phyloP scores from a whole-genome alignment of 2,113 vertebrate genomes.

The Phyllopteryx taeniolatus region DNA sequence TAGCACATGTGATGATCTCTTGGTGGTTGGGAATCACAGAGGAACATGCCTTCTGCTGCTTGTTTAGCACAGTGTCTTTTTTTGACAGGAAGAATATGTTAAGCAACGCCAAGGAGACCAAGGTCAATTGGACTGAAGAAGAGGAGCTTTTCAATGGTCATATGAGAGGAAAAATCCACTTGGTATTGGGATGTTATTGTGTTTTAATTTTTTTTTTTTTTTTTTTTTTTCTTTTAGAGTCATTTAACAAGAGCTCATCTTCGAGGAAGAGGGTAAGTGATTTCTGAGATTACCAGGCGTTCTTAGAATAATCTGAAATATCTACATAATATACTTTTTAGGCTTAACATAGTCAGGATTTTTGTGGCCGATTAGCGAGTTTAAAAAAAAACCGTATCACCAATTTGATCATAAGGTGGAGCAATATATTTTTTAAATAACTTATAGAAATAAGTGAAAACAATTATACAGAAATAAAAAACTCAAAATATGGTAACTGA shows the following conservation, averaged over 20 bases:
- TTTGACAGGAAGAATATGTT: slow-evolving; percentile 42
- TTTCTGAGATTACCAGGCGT: neutral
- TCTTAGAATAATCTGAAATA: neutral
- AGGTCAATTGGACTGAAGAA: slow-evolving; percentile 63
- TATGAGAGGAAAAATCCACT: neutral
- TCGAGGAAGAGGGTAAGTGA: slow-evolving; percentile 46
- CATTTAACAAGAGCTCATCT: slow-evolving; percentile 2
- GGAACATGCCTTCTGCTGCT: neutral
- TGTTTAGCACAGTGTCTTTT: neutral
- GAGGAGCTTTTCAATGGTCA: slow-evolving; percentile 26
- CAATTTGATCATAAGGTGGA: too few relatives aligned
- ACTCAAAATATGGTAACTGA: too few relatives aligned
- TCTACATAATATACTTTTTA: too few relatives aligned
- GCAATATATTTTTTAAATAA: too few relatives aligned
- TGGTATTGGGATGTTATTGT: neutral
- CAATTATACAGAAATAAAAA: too few relatives aligned
- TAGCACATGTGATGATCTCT: neutral
- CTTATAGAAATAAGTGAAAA: too few relatives aligned
- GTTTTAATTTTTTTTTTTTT: neutral
- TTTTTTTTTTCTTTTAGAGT: slow-evolving; percentile 12
- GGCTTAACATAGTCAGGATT: too few relatives aligned
- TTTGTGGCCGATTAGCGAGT: too few relatives aligned
- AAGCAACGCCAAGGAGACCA: slow-evolving; percentile 36
- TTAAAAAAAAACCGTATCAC: too few relatives aligned
- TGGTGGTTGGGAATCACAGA: neutral